Conservation (phyloP, 2,888 invertebrate genomes). For the Coremacera marginata region DNA sequence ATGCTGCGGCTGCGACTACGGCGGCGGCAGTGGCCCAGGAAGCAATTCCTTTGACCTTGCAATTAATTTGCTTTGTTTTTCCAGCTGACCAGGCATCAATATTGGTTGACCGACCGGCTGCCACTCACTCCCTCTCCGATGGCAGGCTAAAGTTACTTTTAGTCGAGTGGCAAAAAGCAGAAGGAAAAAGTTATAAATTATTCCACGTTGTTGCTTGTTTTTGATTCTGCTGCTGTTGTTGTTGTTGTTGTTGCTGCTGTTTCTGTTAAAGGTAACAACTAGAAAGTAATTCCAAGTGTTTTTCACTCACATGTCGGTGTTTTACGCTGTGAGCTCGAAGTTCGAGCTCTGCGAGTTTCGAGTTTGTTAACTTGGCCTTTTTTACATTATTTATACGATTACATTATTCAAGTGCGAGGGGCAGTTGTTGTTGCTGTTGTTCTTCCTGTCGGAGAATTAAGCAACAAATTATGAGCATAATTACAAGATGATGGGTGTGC, state of each 20-base stretch:
- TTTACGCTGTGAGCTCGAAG: background rate
- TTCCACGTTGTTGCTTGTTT: constrained; percentile 38
- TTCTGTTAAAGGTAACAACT: constrained; percentile 17
- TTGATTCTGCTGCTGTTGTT: background rate
- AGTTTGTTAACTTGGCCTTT: background rate
- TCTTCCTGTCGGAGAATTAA: constrained; percentile 28
- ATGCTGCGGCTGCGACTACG: background rate
- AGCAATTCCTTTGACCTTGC: constrained; percentile 57
- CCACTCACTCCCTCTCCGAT: background rate
- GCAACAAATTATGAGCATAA: constrained; percentile 46
- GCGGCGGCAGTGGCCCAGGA: background rate
- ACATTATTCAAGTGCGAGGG: constrained; percentile 24
- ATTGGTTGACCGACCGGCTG: constrained; percentile 37
- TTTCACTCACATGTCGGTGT: background rate
- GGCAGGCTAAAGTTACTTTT: constrained; percentile 20
- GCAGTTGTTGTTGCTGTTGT: constrained; percentile 19
- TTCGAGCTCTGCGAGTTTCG: background rate
- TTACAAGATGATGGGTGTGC: constrained; percentile 32
- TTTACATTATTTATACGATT: constrained; percentile 37
- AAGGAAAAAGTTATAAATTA: constrained; percentile 43
- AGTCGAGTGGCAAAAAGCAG: constrained; percentile 32
- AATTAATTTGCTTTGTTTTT: constrained; percentile 66
- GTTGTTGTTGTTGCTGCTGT: constrained; percentile 13
- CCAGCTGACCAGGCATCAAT: constrained; percentile 61
- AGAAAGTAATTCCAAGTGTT: background rate